Percentiles rank a stretch among this genome's conserved stretches.
phyloP scores from a whole-genome alignment of 2,797 vertebrate genomes.

The Enteromius paludinosus region DNA sequence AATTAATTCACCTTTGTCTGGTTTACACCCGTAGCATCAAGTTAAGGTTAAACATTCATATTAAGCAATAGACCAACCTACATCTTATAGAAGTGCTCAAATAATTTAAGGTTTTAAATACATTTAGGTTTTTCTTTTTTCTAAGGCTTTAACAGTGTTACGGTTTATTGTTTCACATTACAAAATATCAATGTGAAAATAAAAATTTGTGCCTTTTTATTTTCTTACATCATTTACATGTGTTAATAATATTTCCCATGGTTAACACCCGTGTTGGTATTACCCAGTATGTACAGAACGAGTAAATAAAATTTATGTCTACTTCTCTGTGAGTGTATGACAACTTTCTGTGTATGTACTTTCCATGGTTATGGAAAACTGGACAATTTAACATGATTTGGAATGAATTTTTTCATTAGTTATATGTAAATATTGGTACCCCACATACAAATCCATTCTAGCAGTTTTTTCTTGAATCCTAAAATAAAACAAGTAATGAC shows the following conservation, averaged over 20 bases:
- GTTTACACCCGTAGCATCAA: conserved; percentile 61
- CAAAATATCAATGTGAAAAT: conserved; percentile 82
- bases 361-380: neutral
- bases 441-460: neutral
- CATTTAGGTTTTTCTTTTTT: conserved; percentile 64
- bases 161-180: conserved; percentile 88
- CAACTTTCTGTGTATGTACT: conserved; percentile 34
- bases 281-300: conserved; percentile 90
- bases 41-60: conserved; percentile 66
- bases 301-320: conserved; percentile 94
- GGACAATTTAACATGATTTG: too few relatives aligned
- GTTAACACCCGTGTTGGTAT: conserved; percentile 86
- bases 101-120: conserved; percentile 55
- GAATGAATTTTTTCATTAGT: neutral
- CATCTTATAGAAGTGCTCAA: conserved; percentile 54
- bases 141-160: conserved; percentile 98
- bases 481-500: neutral
- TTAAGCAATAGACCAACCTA: conserved; percentile 77
- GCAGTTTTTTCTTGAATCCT: neutral
- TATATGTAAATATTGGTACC: neutral
- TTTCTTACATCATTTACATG: conserved; percentile 89
- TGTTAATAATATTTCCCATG: conserved; percentile 88
- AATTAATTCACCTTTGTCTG: conserved; percentile 47
- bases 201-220: conserved; percentile 91
- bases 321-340: conserved; percentile 75